Conservation (phyloP, 2,797 vertebrate genomes). For the Avahi laniger region DNA sequence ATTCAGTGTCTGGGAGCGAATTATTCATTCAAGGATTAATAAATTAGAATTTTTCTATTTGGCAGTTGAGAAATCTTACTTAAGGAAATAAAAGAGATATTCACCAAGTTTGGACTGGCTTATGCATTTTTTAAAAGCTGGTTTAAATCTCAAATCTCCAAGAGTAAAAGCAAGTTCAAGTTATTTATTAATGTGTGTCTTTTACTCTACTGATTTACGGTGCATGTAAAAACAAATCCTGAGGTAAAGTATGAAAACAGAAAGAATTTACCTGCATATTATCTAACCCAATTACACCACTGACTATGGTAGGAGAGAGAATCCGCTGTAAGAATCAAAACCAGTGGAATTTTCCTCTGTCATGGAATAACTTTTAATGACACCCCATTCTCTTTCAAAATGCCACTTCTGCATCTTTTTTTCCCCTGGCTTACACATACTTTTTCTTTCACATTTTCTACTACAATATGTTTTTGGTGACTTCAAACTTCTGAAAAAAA, state of each 20-base stretch:
- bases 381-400: background rate
- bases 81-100: conserved; percentile 63
- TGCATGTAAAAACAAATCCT: conserved; percentile 45
- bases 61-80: conserved; percentile 51
- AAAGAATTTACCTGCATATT: conserved; percentile 32
- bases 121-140: conserved; percentile 42
- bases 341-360: background rate
- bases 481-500: conserved; percentile 45
- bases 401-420: background rate
- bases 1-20: conserved; percentile 62
- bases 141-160: conserved; percentile 21
- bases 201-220: conserved; percentile 26
- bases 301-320: background rate
- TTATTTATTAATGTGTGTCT: conserved; percentile 35
- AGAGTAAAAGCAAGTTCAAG: conserved; percentile 43
- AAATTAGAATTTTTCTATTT: conserved; percentile 64
- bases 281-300: background rate
- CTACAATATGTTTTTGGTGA: conserved; percentile 11
- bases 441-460: background rate
- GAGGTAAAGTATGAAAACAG: conserved; percentile 15
- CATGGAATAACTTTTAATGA: background rate
- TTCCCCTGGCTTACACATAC: background rate
- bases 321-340: background rate
- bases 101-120: conserved; percentile 36
- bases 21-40: conserved; percentile 66